A percentile compares a stretch with the other conserved stretches of the same genome.
Evolutionary conservation across 2,113 vertebrate genomes (phyloP).

Genomic region (Chaetops frenatus): DNA sequence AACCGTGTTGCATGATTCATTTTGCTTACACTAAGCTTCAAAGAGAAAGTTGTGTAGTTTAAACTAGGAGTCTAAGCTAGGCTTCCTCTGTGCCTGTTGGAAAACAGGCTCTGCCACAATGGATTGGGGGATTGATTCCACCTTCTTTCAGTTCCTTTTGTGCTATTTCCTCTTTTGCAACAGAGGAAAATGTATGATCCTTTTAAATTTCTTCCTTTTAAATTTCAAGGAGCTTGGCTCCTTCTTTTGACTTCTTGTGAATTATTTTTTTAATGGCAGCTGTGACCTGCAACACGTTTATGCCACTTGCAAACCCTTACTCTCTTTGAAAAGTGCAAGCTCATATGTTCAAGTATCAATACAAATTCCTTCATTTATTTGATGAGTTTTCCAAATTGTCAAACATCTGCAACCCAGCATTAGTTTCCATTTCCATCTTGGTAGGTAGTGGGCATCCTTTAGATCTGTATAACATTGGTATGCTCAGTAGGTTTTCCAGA

Average conservation of each 20-base stretch:
- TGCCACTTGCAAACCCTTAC: background rate
- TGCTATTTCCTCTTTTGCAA: background rate
- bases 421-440: background rate
- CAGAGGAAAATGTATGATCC: background rate
- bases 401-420: background rate
- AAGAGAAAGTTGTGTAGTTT: background rate
- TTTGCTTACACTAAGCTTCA: background rate
- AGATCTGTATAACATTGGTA: background rate
- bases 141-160: background rate
- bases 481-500: background rate
- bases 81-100: background rate
- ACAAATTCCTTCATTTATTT: background rate
- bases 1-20: fast-evolving
- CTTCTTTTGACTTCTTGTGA: no score
- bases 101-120: background rate
- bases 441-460: background rate
- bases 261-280: background rate
- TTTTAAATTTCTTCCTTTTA: background rate
- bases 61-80: background rate
- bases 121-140: background rate
- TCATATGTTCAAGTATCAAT: background rate
- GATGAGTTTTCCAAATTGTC: background rate
- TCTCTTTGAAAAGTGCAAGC: background rate
- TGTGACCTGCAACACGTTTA: background rate
- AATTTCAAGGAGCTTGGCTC: background rate